A percentile compares a stretch with the other conserved stretches of the same genome.
These are phyloP conservation scores for Aleiodes leptofemur DNA, from an alignment of 2,888 invertebrate genomes.

Conservation along the genomic window DNA sequence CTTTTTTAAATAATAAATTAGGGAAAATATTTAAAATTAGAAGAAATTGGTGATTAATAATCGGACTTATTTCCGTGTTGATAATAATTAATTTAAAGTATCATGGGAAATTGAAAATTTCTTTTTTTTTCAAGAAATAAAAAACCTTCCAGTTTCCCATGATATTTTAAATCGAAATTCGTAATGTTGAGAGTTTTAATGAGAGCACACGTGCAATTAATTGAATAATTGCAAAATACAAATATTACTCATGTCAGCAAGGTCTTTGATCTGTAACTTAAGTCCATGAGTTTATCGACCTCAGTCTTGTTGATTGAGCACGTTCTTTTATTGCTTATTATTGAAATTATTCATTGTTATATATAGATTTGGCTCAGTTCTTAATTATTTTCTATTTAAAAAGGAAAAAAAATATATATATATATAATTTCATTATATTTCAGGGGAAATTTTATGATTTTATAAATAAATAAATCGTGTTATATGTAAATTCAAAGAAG, in stretches of 20 bases:
- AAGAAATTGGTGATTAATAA: too few relatives aligned
- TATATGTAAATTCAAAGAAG: neutral
- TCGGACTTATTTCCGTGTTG: too few relatives aligned
- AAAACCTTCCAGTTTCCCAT: too few relatives aligned
- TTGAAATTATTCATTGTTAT: slow-evolving; percentile 24
- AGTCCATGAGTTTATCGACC: too few relatives aligned
- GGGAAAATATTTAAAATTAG: slow-evolving; percentile 31
- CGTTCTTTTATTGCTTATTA: slow-evolving; percentile 21
- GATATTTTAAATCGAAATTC: too few relatives aligned
- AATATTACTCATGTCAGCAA: slow-evolving; percentile 24
- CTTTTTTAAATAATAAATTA: slow-evolving; percentile 38
- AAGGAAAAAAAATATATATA: neutral
- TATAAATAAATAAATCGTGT: slow-evolving; percentile 1
- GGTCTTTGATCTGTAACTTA: neutral
- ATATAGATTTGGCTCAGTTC: slow-evolving; percentile 35
- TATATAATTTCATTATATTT: slow-evolving; percentile 3
- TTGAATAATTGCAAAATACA: neutral
- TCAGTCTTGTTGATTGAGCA: neutral
- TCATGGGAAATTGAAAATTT: too few relatives aligned
- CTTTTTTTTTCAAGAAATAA: too few relatives aligned
- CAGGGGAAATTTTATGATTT: neutral
- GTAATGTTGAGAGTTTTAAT: too few relatives aligned
- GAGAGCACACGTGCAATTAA: slow-evolving; percentile 35
- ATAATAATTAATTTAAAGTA: too few relatives aligned
- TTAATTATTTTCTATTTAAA: slow-evolving; percentile 11